These are phyloP conservation scores for Drosophila mercatorum DNA, from an alignment of 2,888 invertebrate species.

Conservation along the genomic window DNA sequence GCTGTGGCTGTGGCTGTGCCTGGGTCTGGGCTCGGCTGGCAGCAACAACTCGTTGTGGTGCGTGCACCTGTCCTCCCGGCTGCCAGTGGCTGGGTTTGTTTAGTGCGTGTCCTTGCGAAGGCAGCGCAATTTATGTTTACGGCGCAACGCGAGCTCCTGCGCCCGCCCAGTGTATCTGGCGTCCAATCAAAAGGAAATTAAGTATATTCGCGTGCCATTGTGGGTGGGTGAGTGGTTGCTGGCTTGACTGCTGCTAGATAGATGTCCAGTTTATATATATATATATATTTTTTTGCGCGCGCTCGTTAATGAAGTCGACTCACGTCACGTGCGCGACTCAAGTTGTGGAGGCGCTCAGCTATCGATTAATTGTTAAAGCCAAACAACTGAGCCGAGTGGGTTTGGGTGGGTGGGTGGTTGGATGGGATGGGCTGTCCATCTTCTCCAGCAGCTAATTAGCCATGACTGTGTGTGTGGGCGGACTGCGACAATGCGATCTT, in stretches of 20 bases:
- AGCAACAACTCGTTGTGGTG: constrained; percentile 7
- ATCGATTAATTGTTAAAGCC: constrained; percentile 74
- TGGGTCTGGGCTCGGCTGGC: background rate
- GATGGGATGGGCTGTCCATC: background rate
- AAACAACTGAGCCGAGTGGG: constrained; percentile 42
- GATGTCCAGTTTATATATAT: constrained; percentile 11
- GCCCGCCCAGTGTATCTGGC: constrained; percentile 56
- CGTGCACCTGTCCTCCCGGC: constrained; percentile 20
- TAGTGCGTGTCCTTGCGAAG: constrained; percentile 64
- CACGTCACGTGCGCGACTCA: constrained; percentile 50
- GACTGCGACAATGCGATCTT: constrained; percentile 49
- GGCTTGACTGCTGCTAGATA: background rate
- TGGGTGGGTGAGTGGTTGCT: background rate
- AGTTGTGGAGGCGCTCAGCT: constrained; percentile 31
- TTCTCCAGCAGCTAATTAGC: constrained; percentile 64
- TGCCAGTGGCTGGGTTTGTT: constrained; percentile 16
- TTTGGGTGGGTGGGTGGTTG: background rate
- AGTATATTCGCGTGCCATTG: constrained; percentile 65
- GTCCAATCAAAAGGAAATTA: constrained; percentile 78
- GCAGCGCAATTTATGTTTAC: constrained; percentile 50
- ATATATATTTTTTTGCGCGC: constrained; percentile 2
- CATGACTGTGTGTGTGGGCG: constrained; percentile 40
- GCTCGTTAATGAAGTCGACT: constrained; percentile 43
- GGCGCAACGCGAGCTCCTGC: constrained; percentile 18
- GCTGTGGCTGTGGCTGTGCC: background rate